Conservation (phyloP, 30 jellyfish, hydroid and myxozoan genomes). For the Haliclystus octoradiatus region DNA sequence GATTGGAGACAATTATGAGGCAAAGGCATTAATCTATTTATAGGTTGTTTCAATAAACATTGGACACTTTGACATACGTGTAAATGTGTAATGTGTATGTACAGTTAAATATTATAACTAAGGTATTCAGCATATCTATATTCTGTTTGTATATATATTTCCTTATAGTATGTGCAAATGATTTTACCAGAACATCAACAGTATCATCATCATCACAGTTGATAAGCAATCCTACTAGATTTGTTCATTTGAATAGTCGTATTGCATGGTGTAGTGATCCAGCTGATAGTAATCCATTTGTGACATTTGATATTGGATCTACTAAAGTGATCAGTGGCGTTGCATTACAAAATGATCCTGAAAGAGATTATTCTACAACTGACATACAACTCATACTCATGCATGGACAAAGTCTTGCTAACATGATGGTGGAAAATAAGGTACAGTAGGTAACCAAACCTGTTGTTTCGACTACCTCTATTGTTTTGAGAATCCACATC, state of each 20-base stretch:
- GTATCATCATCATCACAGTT: slow-evolving; percentile 11
- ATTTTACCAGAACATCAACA: slow-evolving; percentile 3
- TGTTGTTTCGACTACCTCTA: background rate
- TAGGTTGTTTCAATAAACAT: no score
- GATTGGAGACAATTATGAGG: no score
- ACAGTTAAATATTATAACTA: no score
- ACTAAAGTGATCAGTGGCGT: slow-evolving; percentile 21
- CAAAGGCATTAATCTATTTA: no score
- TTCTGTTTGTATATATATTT: background rate
- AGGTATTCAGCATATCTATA: background rate
- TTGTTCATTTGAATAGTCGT: slow-evolving; percentile 2
- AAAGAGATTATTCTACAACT: slow-evolving; percentile 28
- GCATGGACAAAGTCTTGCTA: slow-evolving; percentile 2
- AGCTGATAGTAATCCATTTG: slow-evolving; percentile 4
- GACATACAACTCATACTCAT: slow-evolving; percentile 9
- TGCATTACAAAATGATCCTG: slow-evolving; percentile 45
- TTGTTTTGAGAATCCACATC: background rate
- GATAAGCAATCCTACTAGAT: background rate
- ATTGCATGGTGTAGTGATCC: slow-evolving; percentile 34
- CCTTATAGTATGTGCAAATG: slow-evolving; percentile 25
- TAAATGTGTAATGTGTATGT: no score
- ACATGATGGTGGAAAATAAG: slow-evolving; percentile 1
- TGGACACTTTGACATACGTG: no score
- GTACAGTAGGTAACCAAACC: slow-evolving; percentile 10
- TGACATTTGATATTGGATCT: slow-evolving; percentile 5